Base-by-base conservation (phyloP, 1,140 invertebrate species). In the Agrypnia vestita region DNA sequence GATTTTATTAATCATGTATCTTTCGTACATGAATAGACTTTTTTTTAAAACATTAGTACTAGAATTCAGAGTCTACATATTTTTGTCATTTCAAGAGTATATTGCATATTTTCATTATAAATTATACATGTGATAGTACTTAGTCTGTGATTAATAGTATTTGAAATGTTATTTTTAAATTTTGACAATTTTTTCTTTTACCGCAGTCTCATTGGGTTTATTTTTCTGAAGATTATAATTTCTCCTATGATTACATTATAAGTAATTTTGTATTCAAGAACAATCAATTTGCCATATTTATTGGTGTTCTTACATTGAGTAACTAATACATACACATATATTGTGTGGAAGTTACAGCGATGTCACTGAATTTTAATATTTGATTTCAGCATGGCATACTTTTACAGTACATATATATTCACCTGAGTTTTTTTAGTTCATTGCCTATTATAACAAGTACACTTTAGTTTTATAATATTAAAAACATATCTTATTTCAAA, bases 101-200 rank as follows among this genome's bases (percentile, higher is more conserved):
- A 51, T 46, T 69, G 15, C 0, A 69, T 69, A 69, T 69, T 69
- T 69, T 69, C 64, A 47, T 69, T 69, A 69, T 69, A 69, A 69
- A 69, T 69, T 69, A 47, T 69, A 69, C 64, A 69, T 69, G 64
- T 69, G 64, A 69, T 69, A 69, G 64, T 69, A 46, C n/a, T 69
- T 69, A 69, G 64, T 69, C 64, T 69, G 64, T 69, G 64, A 69
- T 69, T 69, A 46, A 49, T 69, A 49, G 64, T 69, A 21, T 69
- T 69, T 49, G 13, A 15, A 69, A 25, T 64, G 12, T 67, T 67
- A 15, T 69, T 69, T 69, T 69, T 0, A 64, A n/a, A 10, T 43
- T 64, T 64, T 64, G 49, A 13, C 49, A 13, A 1, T 35, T 51
- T 51, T 51, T 51, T 51, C n/a, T 51, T 51, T 51, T 51, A 35